Base-by-base conservation (phyloP, 2,113 vertebrate genomes). In the Oreochromis tanganicae region DNA sequence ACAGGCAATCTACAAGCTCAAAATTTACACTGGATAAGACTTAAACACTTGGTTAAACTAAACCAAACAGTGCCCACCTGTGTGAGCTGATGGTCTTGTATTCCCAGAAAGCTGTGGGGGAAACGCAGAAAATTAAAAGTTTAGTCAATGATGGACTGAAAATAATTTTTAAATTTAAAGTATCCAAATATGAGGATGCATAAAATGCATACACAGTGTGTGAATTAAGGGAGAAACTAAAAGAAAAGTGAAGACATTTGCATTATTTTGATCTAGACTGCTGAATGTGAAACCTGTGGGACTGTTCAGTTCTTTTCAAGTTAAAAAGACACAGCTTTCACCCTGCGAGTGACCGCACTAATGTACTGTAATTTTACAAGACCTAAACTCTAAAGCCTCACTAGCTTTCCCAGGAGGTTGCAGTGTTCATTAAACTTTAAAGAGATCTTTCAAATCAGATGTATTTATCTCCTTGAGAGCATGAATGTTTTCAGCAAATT, bases 401-500 rank as follows among this genome's bases (percentile, higher is more conserved):
- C 38, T 27, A 41, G 88, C 21, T 36, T 24, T 59, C 81, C 83
- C 81, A 59, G 24, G 24, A 86, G 86, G 83, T 7, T 29, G 52
- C 6, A 27, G 2, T 52, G 8, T 41, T 84, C 56, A 79, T 87
- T 84, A 84, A 82, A 86, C 54, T 29, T 63, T 80, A 59, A 83
- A 80, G 52, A 41, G 36, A 36, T 82, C 59, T 82, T 88, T 84
- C 83, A 86, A 89, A 80, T 68, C 7, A 81, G 85, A 90, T 82
- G 29, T 80, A 82, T 80, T 57, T 29, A 59, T 83, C 61, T 56
- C 48, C 50, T 54, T 57, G 32, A 73, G 46, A 38, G 12, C 6
- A 71, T 32, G 32, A 41, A 81, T 43, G 57, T 81, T 88, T 83
- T 38, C 24, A 66, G 48, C 9, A 75, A 81, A 82, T n/a, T 63